phyloP scores from a whole-genome alignment of 2,797 vertebrate genomes.

The Cirrhinus mrigala region DNA sequence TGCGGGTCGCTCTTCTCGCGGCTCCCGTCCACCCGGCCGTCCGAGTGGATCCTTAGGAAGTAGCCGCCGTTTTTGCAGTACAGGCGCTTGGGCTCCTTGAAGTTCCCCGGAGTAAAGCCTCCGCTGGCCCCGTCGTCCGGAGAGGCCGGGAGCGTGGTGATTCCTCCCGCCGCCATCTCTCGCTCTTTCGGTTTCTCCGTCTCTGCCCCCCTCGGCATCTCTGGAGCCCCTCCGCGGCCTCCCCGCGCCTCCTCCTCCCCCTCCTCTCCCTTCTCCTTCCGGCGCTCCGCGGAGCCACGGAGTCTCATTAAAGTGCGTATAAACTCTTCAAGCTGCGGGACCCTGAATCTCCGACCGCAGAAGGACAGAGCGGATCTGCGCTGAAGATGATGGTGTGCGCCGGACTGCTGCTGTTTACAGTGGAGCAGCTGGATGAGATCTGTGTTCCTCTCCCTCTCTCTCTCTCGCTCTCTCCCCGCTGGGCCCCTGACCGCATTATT shows the following conservation, averaged over 20 bases:
- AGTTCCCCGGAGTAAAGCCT: constrained; percentile 87
- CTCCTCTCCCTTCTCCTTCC: constrained; percentile 66
- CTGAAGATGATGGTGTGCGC: constrained; percentile 21
- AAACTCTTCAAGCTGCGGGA: constrained; percentile 56
- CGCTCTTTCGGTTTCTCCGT: constrained; percentile 46
- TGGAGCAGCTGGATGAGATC: not conserved
- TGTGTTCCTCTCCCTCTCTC: constrained; percentile 14
- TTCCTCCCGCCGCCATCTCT: constrained; percentile 87
- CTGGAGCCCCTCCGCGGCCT: constrained; percentile 67
- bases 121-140: constrained; percentile 84
- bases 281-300: constrained; percentile 63
- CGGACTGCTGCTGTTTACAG: not conserved
- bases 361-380: constrained; percentile 24
- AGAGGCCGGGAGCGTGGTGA: constrained; percentile 88
- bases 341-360: not conserved
- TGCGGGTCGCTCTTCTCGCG: constrained; percentile 94
- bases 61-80: constrained; percentile 98
- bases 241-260: constrained; percentile 48
- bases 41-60: constrained; percentile 92
- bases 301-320: constrained; percentile 70
- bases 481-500: constrained; percentile 31
- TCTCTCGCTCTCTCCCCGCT: not conserved
- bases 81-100: constrained; percentile 93
- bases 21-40: constrained; percentile 92
- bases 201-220: constrained; percentile 58